Conservation (phyloP, 2,888 invertebrate genomes). For the Allolobophora icterica region DNA sequence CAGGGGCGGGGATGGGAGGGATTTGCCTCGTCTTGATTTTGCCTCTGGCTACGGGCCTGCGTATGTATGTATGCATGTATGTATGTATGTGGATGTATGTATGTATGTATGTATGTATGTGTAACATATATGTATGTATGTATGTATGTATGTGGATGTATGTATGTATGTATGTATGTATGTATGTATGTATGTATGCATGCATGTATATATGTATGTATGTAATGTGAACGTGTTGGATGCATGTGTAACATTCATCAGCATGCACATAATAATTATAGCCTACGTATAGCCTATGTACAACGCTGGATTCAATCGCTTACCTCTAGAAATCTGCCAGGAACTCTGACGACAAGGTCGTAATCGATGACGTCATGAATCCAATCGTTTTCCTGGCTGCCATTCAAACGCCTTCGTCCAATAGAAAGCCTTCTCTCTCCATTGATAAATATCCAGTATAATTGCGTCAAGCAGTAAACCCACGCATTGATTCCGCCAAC, state of each 20-base stretch:
- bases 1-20: too few relatives aligned
- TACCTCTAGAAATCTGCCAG: not conserved
- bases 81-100: slow-evolving; percentile 13
- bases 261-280: too few relatives aligned
- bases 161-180: slow-evolving; percentile 21
- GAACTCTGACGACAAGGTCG: not conserved
- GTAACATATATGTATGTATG: not conserved
- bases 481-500: not conserved
- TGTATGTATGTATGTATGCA: not conserved
- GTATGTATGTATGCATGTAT: not conserved
- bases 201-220: too few relatives aligned
- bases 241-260: too few relatives aligned
- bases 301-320: not conserved
- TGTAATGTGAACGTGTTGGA: too few relatives aligned
- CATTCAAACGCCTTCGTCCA: not conserved
- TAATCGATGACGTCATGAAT: slow-evolving; percentile 27
- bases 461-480: not conserved
- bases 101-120: slow-evolving; percentile 22
- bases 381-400: not conserved
- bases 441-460: not conserved
- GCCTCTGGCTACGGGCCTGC: too few relatives aligned
- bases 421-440: not conserved
- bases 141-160: slow-evolving; percentile 1
- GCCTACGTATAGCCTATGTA: too few relatives aligned
- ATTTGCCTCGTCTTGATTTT: too few relatives aligned